Evolutionary conservation across 2,797 vertebrate species (phyloP), one percentile per base, ranked within the genome.

Genomic region (Rallus crepitans): DNA sequence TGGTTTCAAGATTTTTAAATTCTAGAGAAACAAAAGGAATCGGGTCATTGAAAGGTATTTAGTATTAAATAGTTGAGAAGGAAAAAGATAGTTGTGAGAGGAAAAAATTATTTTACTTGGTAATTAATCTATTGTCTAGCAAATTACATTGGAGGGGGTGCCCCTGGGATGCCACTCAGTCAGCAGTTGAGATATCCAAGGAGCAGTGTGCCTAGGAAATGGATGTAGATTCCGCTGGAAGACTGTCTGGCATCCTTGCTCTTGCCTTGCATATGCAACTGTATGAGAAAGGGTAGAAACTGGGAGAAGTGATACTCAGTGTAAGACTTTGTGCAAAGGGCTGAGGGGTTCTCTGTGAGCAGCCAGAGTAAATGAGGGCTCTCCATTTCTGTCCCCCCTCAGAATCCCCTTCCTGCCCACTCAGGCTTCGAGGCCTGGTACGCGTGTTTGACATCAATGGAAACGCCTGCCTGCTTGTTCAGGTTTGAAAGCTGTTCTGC

Each of bases 151-250:
- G 35, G 12, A 4, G 9, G 7, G 24, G 18, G 18, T 16, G 48
- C 9, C 25, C 6, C 40, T 57, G 30, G 37, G 15, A 4, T n/a
- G 37, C 47, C 39, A 5, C 25, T 76, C 6, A 10, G 0, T 69
- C 45, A 60, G 21, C 12, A 82, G n/a, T 0, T 59, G 59, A 47
- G 39, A 12, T 80, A n/a, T 31, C 50, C 42, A 52, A 68, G 89
- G 59, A 84, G 47, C 57, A 42, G 4, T 5, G 23, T 69, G 60
- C 11, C 16, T 10, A 8, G 37, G 59, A 69, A 65, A 69, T 23
- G 2, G 24, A n/a, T 9, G 27, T 68, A 39, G 28, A 53, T 76
- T 84, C 15, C 71, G 61, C 77, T 84, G 89, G 72, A 64, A 68
- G 60, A 40, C 48, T 20, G 39, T 39, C 40, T 72, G 16, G 11